Percentiles rank a stretch among this genome's conserved stretches.
phyloP scores from a whole-genome alignment of 2,113 vertebrate species.

The Gobius niger region DNA sequence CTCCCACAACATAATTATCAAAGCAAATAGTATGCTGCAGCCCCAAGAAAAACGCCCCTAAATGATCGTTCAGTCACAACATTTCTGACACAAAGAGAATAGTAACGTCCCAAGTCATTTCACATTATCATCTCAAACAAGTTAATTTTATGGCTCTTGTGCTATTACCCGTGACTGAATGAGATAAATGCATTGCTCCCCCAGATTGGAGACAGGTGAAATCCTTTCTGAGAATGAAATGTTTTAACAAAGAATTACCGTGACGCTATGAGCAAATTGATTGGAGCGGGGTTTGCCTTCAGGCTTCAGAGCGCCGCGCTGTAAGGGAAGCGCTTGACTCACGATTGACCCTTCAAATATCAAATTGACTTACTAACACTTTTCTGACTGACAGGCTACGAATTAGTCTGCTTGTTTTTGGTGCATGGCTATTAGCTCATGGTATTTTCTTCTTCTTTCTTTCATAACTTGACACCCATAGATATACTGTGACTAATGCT shows the following conservation, averaged over 20 bases:
- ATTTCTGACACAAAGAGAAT: background rate
- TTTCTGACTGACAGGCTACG: constrained; percentile 31
- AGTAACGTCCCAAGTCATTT: background rate
- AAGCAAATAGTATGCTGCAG: background rate
- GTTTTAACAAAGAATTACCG: constrained; percentile 23
- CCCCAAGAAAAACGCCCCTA: background rate
- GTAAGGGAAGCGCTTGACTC: constrained; percentile 5
- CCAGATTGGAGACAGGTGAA: constrained; percentile 9
- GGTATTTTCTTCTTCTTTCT: too few species aligned
- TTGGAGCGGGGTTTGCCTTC: constrained; percentile 13
- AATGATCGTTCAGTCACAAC: background rate
- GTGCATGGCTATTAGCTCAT: too few species aligned
- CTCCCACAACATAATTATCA: background rate
- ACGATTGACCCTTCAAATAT: constrained; percentile 37
- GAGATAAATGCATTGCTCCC: constrained; percentile 1
- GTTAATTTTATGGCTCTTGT: constrained; percentile 1
- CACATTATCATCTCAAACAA: constrained; percentile 9
- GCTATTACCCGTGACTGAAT: constrained; percentile 19
- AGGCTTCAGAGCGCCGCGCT: constrained; percentile 7
- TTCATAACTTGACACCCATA: too few species aligned
- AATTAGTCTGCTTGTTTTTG: too few species aligned
- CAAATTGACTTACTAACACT: constrained; percentile 19
- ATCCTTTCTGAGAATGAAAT: constrained; percentile 1
- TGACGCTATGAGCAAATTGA: constrained; percentile 29
- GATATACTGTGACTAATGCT: too few species aligned